These are phyloP conservation scores for Podarcis cretensis DNA, from an alignment of 2,113 vertebrate genomes.

Conservation along the genomic window DNA sequence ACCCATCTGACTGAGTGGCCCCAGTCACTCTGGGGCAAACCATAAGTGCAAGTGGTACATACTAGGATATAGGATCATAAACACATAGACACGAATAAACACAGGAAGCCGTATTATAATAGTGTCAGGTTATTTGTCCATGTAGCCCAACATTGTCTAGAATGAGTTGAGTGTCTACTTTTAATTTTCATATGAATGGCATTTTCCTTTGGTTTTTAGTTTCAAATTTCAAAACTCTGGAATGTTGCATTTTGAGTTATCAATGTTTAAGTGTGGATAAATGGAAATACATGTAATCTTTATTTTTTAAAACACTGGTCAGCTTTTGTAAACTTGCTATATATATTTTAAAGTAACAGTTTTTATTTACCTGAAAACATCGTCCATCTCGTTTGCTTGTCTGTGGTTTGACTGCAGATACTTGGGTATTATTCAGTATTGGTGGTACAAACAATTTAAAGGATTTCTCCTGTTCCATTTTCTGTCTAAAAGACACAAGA, in stretches of 20 bases:
- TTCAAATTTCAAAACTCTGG: background rate
- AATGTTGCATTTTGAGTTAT: background rate
- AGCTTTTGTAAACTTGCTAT: background rate
- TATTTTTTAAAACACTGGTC: background rate
- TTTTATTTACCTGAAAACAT: slow-evolving; percentile 24
- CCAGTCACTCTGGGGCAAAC: no score
- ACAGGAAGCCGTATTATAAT: background rate
- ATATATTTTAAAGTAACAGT: background rate
- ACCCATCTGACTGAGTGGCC: no score
- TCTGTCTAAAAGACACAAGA: background rate
- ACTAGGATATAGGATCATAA: background rate
- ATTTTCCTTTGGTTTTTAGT: background rate
- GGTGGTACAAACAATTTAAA: slow-evolving; percentile 62
- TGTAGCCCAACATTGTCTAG: background rate
- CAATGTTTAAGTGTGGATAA: background rate
- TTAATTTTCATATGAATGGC: background rate
- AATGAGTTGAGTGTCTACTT: background rate
- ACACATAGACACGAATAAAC: background rate
- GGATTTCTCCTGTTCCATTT: slow-evolving; percentile 38
- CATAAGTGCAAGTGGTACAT: no score
- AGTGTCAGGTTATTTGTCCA: background rate
- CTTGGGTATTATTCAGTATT: slow-evolving; percentile 54
- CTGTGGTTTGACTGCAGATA: slow-evolving; percentile 65
- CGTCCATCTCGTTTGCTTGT: slow-evolving; percentile 9
- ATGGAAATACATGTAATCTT: background rate